phyloP scores from a whole-genome alignment of 1,140 invertebrate genomes.

The Euschistus heros region DNA sequence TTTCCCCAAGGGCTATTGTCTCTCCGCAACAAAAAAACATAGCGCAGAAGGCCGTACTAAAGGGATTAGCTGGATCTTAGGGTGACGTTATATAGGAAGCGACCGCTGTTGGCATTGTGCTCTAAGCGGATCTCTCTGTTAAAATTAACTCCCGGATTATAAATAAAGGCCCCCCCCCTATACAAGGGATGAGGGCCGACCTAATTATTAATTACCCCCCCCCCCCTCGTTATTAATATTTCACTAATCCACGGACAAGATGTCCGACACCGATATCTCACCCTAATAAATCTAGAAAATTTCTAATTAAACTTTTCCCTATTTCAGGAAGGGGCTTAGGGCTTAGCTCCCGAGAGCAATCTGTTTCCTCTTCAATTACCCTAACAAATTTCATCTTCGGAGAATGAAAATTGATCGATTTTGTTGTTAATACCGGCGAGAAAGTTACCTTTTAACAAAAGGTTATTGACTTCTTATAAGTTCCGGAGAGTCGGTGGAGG shows the following conservation, averaged over 20 bases:
- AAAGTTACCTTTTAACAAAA: too few species aligned
- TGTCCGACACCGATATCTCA: conserved; percentile 5
- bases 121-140: conserved; percentile 15
- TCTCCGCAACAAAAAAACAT: too few species aligned
- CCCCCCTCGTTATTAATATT: conserved; percentile 16
- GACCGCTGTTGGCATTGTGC: conserved; percentile 11
- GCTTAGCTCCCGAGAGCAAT: too few species aligned
- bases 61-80: too few species aligned
- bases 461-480: too few species aligned
- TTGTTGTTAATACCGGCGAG: neutral
- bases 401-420: conserved; percentile 5
- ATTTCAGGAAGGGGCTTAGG: too few species aligned
- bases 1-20: too few species aligned
- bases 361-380: too few species aligned
- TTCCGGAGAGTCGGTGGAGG: too few species aligned
- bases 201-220: conserved; percentile 19
- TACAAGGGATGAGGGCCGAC: neutral
- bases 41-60: too few species aligned
- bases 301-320: conserved; percentile 12
- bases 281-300: conserved; percentile 14
- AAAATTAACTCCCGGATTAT: conserved; percentile 20
- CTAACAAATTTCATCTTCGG: conserved; percentile 7
- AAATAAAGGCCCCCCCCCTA: conserved; percentile 13
- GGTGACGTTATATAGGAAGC: neutral
- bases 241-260: conserved; percentile 7